Evolutionary conservation across 2,888 invertebrate genomes (phyloP).

Genomic region (Tetragonula carbonaria): DNA sequence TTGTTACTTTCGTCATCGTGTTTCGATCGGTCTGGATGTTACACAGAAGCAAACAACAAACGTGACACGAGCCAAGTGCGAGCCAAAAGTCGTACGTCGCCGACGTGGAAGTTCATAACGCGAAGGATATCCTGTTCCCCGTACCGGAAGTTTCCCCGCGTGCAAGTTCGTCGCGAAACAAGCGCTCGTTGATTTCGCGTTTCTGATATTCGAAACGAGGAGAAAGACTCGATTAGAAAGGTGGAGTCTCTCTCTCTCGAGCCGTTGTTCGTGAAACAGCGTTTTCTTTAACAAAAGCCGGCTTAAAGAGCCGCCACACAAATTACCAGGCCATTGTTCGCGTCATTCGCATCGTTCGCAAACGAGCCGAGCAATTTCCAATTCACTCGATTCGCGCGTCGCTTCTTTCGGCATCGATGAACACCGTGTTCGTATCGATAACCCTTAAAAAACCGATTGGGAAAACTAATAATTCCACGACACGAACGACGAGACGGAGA

Average conservation of each 20-base stretch:
- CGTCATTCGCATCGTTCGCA: neutral
- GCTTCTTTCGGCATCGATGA: slow-evolving; percentile 3
- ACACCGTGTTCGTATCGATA: slow-evolving; percentile 6
- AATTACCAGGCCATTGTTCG: slow-evolving; percentile 35
- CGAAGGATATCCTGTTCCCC: neutral
- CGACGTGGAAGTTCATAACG: neutral
- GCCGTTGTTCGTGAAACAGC: slow-evolving; percentile 1
- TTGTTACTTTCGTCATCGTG: neutral
- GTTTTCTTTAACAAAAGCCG: slow-evolving; percentile 31
- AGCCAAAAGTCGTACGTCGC: neutral
- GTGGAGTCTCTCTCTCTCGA: no score
- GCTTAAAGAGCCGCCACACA: slow-evolving; percentile 22
- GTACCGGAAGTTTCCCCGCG: slow-evolving; percentile 1
- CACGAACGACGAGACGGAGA: neutral
- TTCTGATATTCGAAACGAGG: slow-evolving; percentile 20
- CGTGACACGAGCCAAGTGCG: neutral
- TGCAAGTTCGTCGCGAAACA: neutral
- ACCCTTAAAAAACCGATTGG: slow-evolving; percentile 10
- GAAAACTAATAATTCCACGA: slow-evolving; percentile 11
- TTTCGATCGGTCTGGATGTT: neutral
- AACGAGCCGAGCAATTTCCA: slow-evolving; percentile 36
- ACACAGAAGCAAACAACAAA: neutral
- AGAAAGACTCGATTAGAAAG: slow-evolving; percentile 2
- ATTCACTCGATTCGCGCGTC: slow-evolving; percentile 21
- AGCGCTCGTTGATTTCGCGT: slow-evolving; percentile 30